phyloP scores from a whole-genome alignment of 2,888 invertebrate species.

The Agapetus fuscipes region DNA sequence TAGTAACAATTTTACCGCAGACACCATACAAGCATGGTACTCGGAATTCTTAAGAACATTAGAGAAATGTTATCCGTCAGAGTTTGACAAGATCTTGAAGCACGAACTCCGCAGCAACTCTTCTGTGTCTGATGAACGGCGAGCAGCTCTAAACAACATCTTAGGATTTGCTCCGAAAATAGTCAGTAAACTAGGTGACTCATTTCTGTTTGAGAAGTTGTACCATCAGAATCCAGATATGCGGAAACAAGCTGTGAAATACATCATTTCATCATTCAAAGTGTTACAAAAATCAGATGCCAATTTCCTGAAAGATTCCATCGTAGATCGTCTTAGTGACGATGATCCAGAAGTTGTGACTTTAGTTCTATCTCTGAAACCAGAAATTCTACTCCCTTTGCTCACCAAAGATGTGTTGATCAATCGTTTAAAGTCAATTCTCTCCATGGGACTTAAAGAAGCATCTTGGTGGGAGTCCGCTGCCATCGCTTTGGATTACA shows the following conservation, averaged over 20 bases:
- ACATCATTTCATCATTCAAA: conserved; percentile 47
- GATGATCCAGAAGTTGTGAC: conserved; percentile 53
- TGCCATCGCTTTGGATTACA: conserved; percentile 34
- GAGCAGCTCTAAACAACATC: conserved; percentile 35
- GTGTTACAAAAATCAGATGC: conserved; percentile 41
- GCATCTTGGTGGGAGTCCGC: conserved; percentile 36
- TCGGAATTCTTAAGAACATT: conserved; percentile 47
- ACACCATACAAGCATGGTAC: conserved; percentile 45
- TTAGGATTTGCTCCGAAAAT: conserved; percentile 47
- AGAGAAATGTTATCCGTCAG: conserved; percentile 60
- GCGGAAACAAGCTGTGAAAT: conserved; percentile 57
- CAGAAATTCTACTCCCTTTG: conserved; percentile 32
- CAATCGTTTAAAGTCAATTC: conserved; percentile 40
- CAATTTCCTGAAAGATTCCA: conserved; percentile 53
- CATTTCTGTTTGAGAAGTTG: conserved; percentile 56
- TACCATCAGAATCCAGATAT: conserved; percentile 60
- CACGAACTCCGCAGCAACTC: conserved; percentile 40
- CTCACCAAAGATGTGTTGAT: conserved; percentile 38
- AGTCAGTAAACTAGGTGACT: conserved; percentile 41
- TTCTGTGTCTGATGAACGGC: conserved; percentile 28
- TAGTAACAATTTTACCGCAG: conserved; percentile 29
- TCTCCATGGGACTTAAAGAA: conserved; percentile 34
- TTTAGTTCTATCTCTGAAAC: conserved; percentile 41
- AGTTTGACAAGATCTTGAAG: conserved; percentile 60
- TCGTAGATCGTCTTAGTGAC: conserved; percentile 58